Evolutionary conservation across 2,797 vertebrate species (phyloP).

Genomic region (Tokudaia tokunoshimensis): DNA sequence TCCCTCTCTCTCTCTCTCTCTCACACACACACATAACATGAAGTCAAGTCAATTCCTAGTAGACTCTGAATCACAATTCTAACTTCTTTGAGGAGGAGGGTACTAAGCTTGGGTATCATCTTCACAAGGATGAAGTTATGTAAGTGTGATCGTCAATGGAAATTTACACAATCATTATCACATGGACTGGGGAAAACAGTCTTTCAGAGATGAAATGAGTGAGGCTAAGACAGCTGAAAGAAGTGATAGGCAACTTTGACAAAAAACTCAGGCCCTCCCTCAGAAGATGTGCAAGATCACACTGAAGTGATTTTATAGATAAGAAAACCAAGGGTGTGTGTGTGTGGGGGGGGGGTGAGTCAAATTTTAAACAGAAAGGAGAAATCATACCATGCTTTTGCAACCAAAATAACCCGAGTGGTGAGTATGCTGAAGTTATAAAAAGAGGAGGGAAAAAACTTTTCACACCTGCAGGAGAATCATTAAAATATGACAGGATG

Average conservation of each 20-base stretch:
- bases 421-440: constrained; percentile 61
- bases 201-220: background rate
- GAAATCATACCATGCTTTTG: constrained; percentile 59
- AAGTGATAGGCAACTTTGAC: background rate
- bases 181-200: background rate
- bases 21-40: background rate
- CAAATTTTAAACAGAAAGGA: constrained; percentile 81
- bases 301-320: constrained; percentile 12
- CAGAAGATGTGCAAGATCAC: background rate
- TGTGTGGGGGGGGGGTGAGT: background rate
- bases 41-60: background rate
- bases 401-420: constrained; percentile 67
- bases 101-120: background rate
- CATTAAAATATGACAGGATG: constrained; percentile 54
- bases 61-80: background rate
- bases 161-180: background rate
- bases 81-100: background rate
- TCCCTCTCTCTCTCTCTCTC: background rate
- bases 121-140: background rate
- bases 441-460: constrained; percentile 62
- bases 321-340: background rate
- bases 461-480: constrained; percentile 70
- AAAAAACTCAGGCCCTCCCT: background rate
- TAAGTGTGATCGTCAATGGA: background rate
- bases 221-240: background rate